Evolutionary conservation across 2,113 vertebrate genomes (phyloP).

Genomic region (Pelusios castaneus): DNA sequence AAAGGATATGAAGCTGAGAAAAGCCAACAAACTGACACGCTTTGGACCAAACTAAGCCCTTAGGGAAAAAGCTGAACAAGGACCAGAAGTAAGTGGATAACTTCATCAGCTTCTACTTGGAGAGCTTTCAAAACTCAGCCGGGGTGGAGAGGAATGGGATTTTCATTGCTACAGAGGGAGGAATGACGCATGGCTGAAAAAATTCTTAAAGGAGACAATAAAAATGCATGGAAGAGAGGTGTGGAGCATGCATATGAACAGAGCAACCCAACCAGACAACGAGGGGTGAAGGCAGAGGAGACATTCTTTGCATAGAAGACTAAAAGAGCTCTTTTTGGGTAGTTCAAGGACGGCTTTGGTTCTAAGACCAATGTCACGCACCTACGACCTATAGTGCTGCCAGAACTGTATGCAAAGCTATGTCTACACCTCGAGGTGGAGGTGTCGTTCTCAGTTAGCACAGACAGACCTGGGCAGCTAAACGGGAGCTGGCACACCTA

Average conservation of each 20-base stretch:
- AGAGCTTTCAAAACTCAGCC: not conserved
- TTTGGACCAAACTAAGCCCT: not conserved
- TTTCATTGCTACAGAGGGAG: not conserved
- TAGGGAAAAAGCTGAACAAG: not conserved
- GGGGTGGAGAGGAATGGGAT: not conserved
- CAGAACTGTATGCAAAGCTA: not conserved
- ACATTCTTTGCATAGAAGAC: not conserved
- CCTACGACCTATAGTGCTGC: not conserved
- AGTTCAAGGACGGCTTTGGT: not conserved
- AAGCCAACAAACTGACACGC: not conserved
- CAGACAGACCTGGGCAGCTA: too few species aligned
- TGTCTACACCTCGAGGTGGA: not conserved
- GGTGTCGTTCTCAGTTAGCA: not conserved
- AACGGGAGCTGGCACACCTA: not conserved
- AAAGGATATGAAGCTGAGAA: not conserved
- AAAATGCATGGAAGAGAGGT: not conserved
- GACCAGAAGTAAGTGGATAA: not conserved
- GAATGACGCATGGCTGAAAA: not conserved
- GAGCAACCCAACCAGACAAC: not conserved
- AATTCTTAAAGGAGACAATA: not conserved
- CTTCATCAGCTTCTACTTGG: not conserved
- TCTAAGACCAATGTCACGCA: not conserved
- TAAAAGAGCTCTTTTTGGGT: not conserved
- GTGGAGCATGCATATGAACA: fast-evolving
- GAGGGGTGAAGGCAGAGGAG: not conserved